Evolutionary conservation across 1,140 invertebrate species (phyloP).

Genomic region (Pomacea maculata): DNA sequence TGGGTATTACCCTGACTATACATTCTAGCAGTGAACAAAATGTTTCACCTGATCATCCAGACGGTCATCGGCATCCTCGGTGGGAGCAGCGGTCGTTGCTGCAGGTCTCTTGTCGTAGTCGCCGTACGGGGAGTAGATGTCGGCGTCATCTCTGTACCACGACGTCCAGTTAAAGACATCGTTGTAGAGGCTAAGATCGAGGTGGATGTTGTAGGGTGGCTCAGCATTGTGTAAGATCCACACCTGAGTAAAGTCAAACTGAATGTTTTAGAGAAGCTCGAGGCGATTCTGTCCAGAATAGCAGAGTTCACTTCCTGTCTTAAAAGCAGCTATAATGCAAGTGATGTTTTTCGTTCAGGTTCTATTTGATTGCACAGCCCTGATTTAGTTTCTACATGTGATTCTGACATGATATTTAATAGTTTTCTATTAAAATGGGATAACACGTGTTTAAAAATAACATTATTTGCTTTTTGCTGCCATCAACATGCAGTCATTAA

Average conservation of each 20-base stretch:
- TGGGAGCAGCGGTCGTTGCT: background rate
- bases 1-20: too few species aligned
- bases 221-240: slow-evolving; percentile 44
- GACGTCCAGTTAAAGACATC: slow-evolving; percentile 46
- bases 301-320: too few species aligned
- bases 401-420: background rate
- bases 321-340: too few species aligned
- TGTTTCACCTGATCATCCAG: too few species aligned
- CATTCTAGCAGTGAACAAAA: too few species aligned
- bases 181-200: slow-evolving; percentile 28
- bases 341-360: too few species aligned
- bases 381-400: too few species aligned
- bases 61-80: background rate
- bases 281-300: too few species aligned
- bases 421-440: background rate
- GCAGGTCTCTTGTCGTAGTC: slow-evolving; percentile 9
- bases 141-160: slow-evolving; percentile 39
- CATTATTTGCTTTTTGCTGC: background rate
- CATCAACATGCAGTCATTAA: background rate
- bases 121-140: slow-evolving; percentile 38
- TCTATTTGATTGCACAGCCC: too few species aligned
- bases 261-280: too few species aligned
- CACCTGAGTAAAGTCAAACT: slow-evolving; percentile 20
- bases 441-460: background rate
- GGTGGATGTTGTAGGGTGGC: slow-evolving; percentile 34